Conservation (phyloP, 2,888 invertebrate species). For the Acanthosepion lycidas region DNA sequence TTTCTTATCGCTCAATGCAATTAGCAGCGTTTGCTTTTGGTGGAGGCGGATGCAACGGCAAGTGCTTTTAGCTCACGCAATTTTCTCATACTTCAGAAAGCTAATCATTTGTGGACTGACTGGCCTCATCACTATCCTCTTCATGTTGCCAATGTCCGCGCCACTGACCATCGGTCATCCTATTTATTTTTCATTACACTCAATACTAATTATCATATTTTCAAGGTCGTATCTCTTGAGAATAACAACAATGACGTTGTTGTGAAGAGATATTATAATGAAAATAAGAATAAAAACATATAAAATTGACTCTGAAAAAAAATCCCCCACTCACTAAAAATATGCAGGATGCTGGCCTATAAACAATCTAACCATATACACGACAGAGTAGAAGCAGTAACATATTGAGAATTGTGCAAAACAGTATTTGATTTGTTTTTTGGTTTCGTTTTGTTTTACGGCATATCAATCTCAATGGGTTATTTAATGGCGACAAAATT, state of each 20-base stretch:
- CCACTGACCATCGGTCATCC: not conserved
- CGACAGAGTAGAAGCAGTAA: too few relatives aligned
- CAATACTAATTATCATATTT: not conserved
- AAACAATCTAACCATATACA: too few relatives aligned
- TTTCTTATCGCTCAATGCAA: not conserved
- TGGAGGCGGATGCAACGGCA: not conserved
- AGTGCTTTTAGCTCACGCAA: not conserved
- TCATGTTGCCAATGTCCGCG: not conserved
- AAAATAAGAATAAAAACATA: too few relatives aligned
- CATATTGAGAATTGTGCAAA: too few relatives aligned
- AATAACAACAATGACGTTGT: not conserved
- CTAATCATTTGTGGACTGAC: not conserved
- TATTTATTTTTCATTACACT: not conserved
- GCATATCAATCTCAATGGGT: too few relatives aligned
- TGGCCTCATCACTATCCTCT: conserved; percentile 8
- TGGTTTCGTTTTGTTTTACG: too few relatives aligned
- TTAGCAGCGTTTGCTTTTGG: not conserved
- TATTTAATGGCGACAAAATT: too few relatives aligned
- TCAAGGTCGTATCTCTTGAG: not conserved
- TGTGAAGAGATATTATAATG: too few relatives aligned
- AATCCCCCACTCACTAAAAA: too few relatives aligned
- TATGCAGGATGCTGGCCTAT: too few relatives aligned
- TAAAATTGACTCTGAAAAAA: too few relatives aligned
- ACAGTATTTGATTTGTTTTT: too few relatives aligned
- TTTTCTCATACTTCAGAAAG: not conserved